Percentiles rank a stretch among this genome's conserved stretches.
Evolutionary conservation across 2,888 invertebrate species (phyloP).

Genomic region (Holacanthella duospinosa): DNA sequence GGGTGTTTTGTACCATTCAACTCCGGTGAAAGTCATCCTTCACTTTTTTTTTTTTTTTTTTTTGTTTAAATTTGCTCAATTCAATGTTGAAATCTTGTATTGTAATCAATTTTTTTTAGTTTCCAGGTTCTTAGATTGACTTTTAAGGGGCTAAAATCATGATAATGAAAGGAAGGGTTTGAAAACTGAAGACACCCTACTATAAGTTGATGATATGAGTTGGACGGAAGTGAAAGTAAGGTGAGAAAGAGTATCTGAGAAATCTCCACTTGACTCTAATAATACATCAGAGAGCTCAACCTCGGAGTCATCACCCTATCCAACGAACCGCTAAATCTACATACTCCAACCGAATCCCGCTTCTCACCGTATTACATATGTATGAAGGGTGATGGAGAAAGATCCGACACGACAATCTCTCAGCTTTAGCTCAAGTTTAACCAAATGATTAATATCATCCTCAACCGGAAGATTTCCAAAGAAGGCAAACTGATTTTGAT

Average conservation of each 20-base stretch:
- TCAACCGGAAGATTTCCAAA: no score
- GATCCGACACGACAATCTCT: constrained; percentile 5
- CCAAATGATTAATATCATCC: constrained; percentile 23
- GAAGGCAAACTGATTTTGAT: not conserved
- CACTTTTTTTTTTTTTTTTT: no score
- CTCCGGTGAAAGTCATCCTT: no score
- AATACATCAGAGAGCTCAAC: not conserved
- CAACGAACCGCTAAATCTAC: constrained; percentile 2
- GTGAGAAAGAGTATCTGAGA: not conserved
- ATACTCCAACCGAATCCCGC: not conserved
- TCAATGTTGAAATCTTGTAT: no score
- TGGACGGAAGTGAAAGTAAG: not conserved
- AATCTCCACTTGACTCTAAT: constrained; percentile 2
- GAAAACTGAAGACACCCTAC: not conserved
- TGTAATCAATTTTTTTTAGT: no score
- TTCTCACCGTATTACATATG: not conserved
- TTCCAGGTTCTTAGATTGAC: no score
- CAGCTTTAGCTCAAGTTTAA: constrained; percentile 13
- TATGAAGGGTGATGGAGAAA: constrained; percentile 1
- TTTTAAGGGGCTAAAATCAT: not conserved
- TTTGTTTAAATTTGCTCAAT: no score
- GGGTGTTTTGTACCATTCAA: no score
- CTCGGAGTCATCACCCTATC: not conserved
- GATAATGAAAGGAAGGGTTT: not conserved
- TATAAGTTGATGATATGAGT: not conserved